These are phyloP conservation scores for Entosphenus tridentatus DNA, from an alignment of 2,113 vertebrate species.

Conservation along the genomic window DNA sequence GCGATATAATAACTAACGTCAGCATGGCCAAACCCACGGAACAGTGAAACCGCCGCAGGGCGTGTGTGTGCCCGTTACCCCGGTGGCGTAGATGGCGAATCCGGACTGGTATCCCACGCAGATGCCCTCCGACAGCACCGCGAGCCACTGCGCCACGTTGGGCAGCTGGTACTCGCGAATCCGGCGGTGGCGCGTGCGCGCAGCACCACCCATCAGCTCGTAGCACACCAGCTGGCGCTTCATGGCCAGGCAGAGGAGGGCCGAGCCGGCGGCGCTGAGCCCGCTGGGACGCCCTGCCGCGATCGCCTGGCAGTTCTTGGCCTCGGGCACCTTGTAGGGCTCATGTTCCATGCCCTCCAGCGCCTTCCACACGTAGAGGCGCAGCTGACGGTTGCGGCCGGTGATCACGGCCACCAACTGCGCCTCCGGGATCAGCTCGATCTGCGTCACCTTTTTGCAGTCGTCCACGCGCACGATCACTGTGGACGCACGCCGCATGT, in stretches of 20 bases:
- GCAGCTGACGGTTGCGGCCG: constrained; percentile 78
- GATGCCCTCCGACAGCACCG: constrained; percentile 60
- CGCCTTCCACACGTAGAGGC: constrained; percentile 58
- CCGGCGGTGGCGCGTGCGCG: constrained; percentile 59
- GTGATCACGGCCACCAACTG: constrained; percentile 87
- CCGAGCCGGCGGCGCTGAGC: constrained; percentile 29
- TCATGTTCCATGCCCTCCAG: constrained; percentile 73
- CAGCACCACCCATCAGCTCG: constrained; percentile 68
- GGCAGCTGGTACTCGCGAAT: constrained; percentile 73
- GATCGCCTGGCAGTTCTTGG: constrained; percentile 67
- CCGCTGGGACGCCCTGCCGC: constrained; percentile 51
- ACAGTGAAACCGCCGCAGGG: too few relatives aligned
- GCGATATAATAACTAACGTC: too few relatives aligned
- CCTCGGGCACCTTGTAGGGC: constrained; percentile 69
- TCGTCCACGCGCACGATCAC: constrained; percentile 90
- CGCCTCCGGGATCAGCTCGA: constrained; percentile 60
- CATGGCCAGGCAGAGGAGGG: constrained; percentile 61
- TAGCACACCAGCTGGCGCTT: constrained; percentile 83
- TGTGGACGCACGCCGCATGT: constrained; percentile 14
- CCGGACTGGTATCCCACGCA: constrained; percentile 78
- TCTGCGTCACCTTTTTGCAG: constrained; percentile 88
- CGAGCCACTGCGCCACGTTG: constrained; percentile 75
- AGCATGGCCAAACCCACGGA: too few relatives aligned
- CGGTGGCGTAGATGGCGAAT: constrained; percentile 39
- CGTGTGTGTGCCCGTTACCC: too few relatives aligned